Evolutionary conservation across 2,888 invertebrate species (phyloP), one percentile per base, ranked within the genome.

Genomic region (Amblyjoppa fuscipennis): DNA sequence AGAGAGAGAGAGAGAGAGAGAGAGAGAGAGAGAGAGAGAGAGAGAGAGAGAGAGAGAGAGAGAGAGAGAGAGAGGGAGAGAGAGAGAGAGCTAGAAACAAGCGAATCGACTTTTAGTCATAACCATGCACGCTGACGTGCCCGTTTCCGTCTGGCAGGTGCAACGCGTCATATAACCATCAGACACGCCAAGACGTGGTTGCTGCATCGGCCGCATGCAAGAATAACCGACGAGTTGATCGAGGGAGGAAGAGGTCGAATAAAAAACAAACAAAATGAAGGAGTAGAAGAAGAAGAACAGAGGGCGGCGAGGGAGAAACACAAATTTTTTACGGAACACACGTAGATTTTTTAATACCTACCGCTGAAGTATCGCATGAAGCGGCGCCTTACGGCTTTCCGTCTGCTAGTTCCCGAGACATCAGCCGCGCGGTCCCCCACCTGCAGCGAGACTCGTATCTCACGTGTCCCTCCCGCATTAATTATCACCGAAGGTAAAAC

Each of bases 381-480:
- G n/a, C 73, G 82, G 81, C 81, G 78, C 83, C 81, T 76, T 73
- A 61, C 68, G 61, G 59, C 59, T 85, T 66, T 83, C 53, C 51
- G 64, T 76, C 79, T 82, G 76, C 83, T 81, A 75, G 85, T 83
- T 61, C 81, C 59, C 49, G 80, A 80, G 71, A 11, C 79, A 76
- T 83, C 79, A 64, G 66, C 68, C 80, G 71, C 49, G 28, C 20
- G 73, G 49, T 68, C 41, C 71, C 85, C 89, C 89, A 89, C 88
- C 91, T 89, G 90, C 88, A 88, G 91, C 85, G 90, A 91, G 88
- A 87, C 87, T 87, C 88, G 85, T 90, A 89, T 88, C 89, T 87
- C 84, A 85, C 81, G 59, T 78, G 79, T 76, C 68, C 68, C 85
- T 68, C 81, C 69, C 59, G 85, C 81, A 82, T 82, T 85, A 79